Evolutionary conservation across 2,113 vertebrate species (phyloP), one percentile per base, ranked within the genome.

Genomic region (Grantiella picta): DNA sequence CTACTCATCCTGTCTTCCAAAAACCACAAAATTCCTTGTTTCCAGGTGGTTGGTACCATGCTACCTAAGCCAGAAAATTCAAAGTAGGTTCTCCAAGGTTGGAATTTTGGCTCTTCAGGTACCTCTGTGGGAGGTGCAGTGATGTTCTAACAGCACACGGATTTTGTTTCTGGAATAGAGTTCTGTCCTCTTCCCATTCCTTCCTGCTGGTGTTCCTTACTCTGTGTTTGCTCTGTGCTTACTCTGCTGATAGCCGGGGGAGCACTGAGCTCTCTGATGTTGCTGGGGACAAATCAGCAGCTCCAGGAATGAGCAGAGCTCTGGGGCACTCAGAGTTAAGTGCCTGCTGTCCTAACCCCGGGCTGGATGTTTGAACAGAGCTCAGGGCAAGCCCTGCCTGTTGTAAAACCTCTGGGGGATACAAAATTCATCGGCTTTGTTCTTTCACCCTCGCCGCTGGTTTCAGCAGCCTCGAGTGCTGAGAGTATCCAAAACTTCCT

Each of bases 361-460:
- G 69, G 21, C 42, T 81, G 80, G 82, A 64, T 95, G 82, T 95
- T 95, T 95, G 82, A 90, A 79, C 92, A 96, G 92, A 70, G 90
- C 80, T 95, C 88, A 73, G 90, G 1, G 42, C 70, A 21, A 94
- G 94, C 88, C 78, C 79, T 45, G n/a, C 23, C 90, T 73, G 15
- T 83, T 1, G 3, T 90, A 88, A 95, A 96, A 94, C 40, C 91
- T 82, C 77, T 75, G 80, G 33, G 57, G 61, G 73, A 80, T 28
- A 69, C 81, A 35, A 5, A 68, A 53, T 75, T 79, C 38, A 45
- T 57, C 82, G 29, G 75, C 86, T 93, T 86, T 92, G 90, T 94
- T 89, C 61, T 94, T 66, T 68, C 59, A 31, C 27, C n/a, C 49
- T 75, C 1, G 0, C 29, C 0, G 4, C 80, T 65, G 81, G 9